Evolutionary conservation across 2,113 vertebrate species (phyloP), one percentile per base, ranked within the genome.

Genomic region (Chunga burmeisteri): DNA sequence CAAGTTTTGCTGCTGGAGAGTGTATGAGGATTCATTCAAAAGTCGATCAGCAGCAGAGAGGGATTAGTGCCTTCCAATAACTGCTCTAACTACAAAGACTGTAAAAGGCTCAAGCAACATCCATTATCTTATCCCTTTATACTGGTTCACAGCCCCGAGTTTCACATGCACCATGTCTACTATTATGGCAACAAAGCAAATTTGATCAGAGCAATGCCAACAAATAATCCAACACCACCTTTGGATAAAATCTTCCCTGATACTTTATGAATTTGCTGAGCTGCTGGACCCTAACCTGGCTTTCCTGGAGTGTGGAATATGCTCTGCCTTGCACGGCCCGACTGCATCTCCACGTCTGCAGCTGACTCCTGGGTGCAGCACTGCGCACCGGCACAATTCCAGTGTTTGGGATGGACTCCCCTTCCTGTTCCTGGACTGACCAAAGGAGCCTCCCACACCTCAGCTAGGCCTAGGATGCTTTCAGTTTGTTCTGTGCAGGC

Each of bases 21-120:
- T 6, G 62, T 58, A 46, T 26, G 84, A 78, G 50, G 73, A 81
- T 42, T 84, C 71, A 93, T 81, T 95, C 53, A 47, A n/a, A 88
- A 86, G 87, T 81, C 86, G 63, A 92, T 56, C 78, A 81, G 79
- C 73, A 81, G 70, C 44, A 93, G 89, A 91, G 95, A 94, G 77
- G 71, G 71, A 95, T 96, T 87, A 92, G 56, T 82, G 87, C 89
- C 91, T 95, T 88, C 85, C 89, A 95, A 93, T 56, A 88, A 93
- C 88, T 61, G 75, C 42, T 78, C 23, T 47, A n/a, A 42, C 50
- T 81, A 85, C 86, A 88, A 88, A 92, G 95, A 90, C 21, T 4
- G 78, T 18, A 83, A 93, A 77, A 81, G 58, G 75, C 81, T 95
- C 66, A 74, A 74, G 83, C 40, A 88, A 67, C 52, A 84, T 74